Conservation (phyloP, 2,888 invertebrate genomes). For the Cheilosia vernalis region DNA sequence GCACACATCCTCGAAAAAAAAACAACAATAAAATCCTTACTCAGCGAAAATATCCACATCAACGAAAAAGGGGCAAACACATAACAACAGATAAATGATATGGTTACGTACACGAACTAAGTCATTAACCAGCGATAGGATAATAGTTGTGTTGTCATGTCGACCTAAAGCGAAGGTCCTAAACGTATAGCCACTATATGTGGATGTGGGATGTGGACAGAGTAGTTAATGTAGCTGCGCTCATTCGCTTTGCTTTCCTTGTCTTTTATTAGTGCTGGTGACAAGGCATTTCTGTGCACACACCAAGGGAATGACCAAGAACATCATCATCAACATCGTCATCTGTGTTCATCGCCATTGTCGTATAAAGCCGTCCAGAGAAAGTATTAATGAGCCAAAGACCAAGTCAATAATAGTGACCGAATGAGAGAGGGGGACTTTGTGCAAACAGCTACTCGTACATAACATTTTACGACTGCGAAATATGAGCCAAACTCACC, state of each 20-base stretch:
- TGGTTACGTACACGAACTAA: slow-evolving; percentile 68
- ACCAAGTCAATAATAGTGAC: slow-evolving; percentile 61
- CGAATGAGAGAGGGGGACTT: slow-evolving; percentile 29
- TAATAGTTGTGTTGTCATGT: slow-evolving; percentile 67
- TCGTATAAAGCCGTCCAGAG: slow-evolving; percentile 23
- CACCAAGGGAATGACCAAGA: slow-evolving; percentile 34
- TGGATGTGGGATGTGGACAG: background rate
- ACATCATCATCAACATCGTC: slow-evolving; percentile 34
- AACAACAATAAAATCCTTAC: slow-evolving; percentile 45
- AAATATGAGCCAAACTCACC: slow-evolving; percentile 23
- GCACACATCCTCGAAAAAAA: slow-evolving; percentile 15
- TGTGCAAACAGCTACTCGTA: slow-evolving; percentile 31
- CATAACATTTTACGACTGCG: slow-evolving; percentile 44
- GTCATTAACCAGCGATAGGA: slow-evolving; percentile 72
- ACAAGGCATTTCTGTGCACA: slow-evolving; percentile 57
- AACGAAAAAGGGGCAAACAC: slow-evolving; percentile 57
- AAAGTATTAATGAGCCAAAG: slow-evolving; percentile 67
- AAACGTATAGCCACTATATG: background rate
- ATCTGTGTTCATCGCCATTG: background rate
- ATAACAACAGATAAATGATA: slow-evolving; percentile 70
- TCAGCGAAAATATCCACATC: slow-evolving; percentile 60
- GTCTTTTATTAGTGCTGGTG: slow-evolving; percentile 59
- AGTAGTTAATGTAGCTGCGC: slow-evolving; percentile 46
- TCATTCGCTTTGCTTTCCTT: slow-evolving; percentile 46
- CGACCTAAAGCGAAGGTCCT: slow-evolving; percentile 13